Evolutionary conservation across 1,140 invertebrate genomes (phyloP).

Genomic region (Pogonognathellus flavescens): DNA sequence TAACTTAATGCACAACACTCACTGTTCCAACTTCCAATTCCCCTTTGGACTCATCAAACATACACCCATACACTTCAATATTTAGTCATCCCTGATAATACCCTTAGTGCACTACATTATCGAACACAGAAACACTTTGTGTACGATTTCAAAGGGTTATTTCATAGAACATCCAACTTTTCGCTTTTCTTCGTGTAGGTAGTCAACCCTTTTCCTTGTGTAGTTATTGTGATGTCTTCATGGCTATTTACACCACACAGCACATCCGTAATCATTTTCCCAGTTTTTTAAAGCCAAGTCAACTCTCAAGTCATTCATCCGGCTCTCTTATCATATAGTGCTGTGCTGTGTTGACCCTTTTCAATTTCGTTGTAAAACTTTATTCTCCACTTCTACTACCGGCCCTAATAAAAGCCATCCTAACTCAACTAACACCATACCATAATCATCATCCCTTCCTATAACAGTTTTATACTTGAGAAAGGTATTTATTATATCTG

Average conservation of each 20-base stretch:
- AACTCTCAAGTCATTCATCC: constrained; percentile 44
- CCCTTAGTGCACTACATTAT: neutral
- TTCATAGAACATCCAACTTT: neutral
- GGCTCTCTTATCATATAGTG: constrained; percentile 4
- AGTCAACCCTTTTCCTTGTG: constrained; percentile 33
- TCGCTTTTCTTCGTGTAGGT: constrained; percentile 33
- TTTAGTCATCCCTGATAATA: constrained; percentile 3
- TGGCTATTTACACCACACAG: constrained; percentile 8
- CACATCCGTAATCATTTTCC: constrained; percentile 21
- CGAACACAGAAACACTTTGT: neutral
- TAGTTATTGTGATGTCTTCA: constrained; percentile 24
- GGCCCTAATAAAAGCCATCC: constrained; percentile 36
- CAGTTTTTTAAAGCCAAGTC: constrained; percentile 35
- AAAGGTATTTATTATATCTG: neutral
- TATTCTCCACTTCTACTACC: constrained; percentile 5
- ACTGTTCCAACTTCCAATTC: neutral
- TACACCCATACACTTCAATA: constrained; percentile 22
- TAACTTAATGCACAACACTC: neutral
- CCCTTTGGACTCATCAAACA: constrained; percentile 36
- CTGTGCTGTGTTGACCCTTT: constrained; percentile 23
- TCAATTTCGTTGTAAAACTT: constrained; percentile 47
- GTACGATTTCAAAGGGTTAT: constrained; percentile 3
- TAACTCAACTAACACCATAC: neutral
- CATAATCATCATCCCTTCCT: constrained; percentile 16
- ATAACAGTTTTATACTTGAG: neutral